Conservation (phyloP, 2,113 vertebrate genomes). For the Pseudorasbora parva region DNA sequence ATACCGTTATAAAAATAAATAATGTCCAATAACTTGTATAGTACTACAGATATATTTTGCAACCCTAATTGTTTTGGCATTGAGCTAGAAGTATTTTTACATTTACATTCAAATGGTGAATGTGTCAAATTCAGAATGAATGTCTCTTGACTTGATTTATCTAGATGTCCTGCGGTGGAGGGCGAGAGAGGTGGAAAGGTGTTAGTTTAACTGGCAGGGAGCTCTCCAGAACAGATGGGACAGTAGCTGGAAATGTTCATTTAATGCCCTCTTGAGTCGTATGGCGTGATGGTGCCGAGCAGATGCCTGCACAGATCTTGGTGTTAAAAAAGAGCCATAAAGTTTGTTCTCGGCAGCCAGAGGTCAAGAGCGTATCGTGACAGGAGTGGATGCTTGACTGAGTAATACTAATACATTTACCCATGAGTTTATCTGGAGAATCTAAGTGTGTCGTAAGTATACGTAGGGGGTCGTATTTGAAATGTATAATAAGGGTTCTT, state of each 20-base stretch:
- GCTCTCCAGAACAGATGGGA: constrained; percentile 54
- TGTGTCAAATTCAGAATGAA: background rate
- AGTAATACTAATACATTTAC: background rate
- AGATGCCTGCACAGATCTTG: constrained; percentile 48
- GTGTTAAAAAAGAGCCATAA: constrained; percentile 24
- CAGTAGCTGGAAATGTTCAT: constrained; percentile 33
- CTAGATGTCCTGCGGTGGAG: background rate
- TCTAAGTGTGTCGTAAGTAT: background rate
- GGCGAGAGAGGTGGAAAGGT: constrained; percentile 2
- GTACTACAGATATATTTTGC: background rate
- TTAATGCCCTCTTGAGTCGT: constrained; percentile 39
- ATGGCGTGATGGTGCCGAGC: constrained; percentile 33
- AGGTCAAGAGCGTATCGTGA: background rate
- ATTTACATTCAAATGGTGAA: background rate
- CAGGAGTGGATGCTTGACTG: background rate
- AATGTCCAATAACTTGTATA: background rate
- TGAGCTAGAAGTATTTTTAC: background rate
- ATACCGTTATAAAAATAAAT: background rate
- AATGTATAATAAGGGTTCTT: background rate
- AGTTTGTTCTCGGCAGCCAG: constrained; percentile 2
- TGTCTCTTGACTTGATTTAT: constrained; percentile 23
- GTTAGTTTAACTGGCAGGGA: constrained; percentile 44
- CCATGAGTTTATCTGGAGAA: background rate
- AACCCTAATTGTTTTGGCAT: background rate
- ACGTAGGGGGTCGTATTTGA: background rate